These are phyloP conservation scores for Ochotona curzoniae DNA, from an alignment of 2,113 vertebrate genomes.

Conservation along the genomic window DNA sequence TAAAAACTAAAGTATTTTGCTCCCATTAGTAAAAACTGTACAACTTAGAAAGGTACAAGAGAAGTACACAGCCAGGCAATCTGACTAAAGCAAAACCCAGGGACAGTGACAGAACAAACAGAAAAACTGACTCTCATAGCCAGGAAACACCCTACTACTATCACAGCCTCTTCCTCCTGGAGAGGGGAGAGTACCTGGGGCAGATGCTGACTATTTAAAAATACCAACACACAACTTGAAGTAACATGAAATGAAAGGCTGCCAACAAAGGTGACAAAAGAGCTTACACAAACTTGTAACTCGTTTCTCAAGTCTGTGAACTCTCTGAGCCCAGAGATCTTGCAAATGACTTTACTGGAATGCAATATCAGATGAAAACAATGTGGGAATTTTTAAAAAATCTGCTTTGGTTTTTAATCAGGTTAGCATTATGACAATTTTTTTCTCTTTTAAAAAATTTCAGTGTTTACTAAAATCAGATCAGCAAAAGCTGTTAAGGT, in stretches of 20 bases:
- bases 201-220: too few species aligned
- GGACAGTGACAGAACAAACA: too few species aligned
- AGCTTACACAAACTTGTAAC: not conserved
- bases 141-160: not conserved
- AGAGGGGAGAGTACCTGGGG: too few species aligned
- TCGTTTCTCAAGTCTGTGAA: not conserved
- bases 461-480: slow-evolving; percentile 20
- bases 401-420: not conserved
- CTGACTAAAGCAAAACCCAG: not conserved
- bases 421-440: not conserved
- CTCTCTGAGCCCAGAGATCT: too few species aligned
- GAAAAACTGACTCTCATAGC: too few species aligned
- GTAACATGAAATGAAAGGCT: not conserved
- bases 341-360: too few species aligned
- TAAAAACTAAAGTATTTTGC: not conserved
- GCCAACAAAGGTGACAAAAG: not conserved
- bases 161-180: not conserved
- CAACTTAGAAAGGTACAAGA: not conserved
- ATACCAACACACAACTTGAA: not conserved
- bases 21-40: slow-evolving; percentile 23
- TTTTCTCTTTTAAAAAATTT: not conserved
- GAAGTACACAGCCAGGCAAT: not conserved
- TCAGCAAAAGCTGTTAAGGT: slow-evolving; percentile 11
- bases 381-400: not conserved
- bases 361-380: not conserved